phyloP scores from a whole-genome alignment of 1,140 invertebrate species.

The Protaetia brevitarsis region DNA sequence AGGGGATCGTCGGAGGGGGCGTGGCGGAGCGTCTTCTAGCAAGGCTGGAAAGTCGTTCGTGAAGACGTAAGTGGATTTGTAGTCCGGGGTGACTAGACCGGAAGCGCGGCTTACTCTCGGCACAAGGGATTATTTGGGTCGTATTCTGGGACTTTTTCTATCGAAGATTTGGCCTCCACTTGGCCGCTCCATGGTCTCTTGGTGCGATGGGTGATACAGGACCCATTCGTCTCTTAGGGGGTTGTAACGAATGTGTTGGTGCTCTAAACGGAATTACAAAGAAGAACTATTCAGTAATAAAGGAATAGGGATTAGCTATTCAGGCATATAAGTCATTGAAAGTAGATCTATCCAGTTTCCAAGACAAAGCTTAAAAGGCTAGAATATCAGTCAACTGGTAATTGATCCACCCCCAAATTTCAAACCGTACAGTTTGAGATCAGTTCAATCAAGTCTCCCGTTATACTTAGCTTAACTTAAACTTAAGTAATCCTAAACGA shows the following conservation, averaged over 20 bases:
- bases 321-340: too few relatives aligned
- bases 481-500: too few relatives aligned
- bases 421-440: too few relatives aligned
- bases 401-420: too few relatives aligned
- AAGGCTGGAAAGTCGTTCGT: constrained; percentile 96
- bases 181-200: constrained; percentile 93
- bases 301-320: too few relatives aligned
- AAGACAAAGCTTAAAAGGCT: too few relatives aligned
- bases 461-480: too few relatives aligned
- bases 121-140: constrained; percentile 73
- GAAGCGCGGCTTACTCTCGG: constrained; percentile 77
- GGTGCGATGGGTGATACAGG: constrained; percentile 90
- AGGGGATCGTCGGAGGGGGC: constrained; percentile 71
- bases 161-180: constrained; percentile 60
- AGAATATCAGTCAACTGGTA: too few relatives aligned
- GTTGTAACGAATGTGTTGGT: constrained; percentile 91
- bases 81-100: constrained; percentile 82
- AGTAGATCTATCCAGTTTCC: too few relatives aligned
- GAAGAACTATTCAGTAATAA: not conserved
- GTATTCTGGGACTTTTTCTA: constrained; percentile 46
- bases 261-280: constrained; percentile 62
- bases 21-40: constrained; percentile 73
- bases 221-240: constrained; percentile 94
- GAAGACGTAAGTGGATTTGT: constrained; percentile 88
- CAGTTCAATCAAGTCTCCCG: too few relatives aligned